Conservation (phyloP, 2,797 vertebrate genomes). For the Falco novaeseelandiae region DNA sequence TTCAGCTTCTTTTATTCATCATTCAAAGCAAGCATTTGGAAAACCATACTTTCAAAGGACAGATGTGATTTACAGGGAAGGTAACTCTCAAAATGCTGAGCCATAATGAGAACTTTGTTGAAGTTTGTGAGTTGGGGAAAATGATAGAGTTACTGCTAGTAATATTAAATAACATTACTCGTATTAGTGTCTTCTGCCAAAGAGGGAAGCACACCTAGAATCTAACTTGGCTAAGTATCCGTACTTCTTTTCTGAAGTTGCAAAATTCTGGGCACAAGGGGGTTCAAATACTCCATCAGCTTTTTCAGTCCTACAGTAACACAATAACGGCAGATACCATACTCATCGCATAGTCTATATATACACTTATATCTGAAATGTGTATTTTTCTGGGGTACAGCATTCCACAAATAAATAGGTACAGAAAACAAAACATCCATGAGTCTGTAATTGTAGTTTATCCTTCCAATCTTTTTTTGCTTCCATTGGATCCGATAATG, state of each 20-base stretch:
- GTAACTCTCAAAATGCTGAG: not conserved
- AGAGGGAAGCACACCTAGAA: not conserved
- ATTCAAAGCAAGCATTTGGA: not conserved
- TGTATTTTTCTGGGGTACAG: not conserved
- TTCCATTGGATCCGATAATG: not conserved
- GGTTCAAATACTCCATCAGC: not conserved
- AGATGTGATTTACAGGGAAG: accelerated
- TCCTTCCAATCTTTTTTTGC: not conserved
- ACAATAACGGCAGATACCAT: not conserved
- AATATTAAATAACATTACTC: not conserved
- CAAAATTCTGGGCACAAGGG: not conserved
- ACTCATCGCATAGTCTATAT: not conserved
- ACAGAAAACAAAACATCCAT: not conserved
- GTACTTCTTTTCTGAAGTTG: not conserved
- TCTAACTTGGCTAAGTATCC: not conserved
- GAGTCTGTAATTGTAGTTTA: not conserved
- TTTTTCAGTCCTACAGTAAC: not conserved
- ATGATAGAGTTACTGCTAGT: not conserved
- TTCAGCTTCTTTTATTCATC: not conserved
- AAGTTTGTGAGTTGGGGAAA: not conserved
- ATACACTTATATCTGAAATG: not conserved
- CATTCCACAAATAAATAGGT: not conserved
- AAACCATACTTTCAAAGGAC: not conserved
- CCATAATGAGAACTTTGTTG: not conserved
- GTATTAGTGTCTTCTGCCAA: not conserved